Percentiles rank a stretch among this genome's conserved stretches.
These are phyloP conservation scores for Upupa epops DNA, from an alignment of 2,113 vertebrate genomes.

Conservation along the genomic window DNA sequence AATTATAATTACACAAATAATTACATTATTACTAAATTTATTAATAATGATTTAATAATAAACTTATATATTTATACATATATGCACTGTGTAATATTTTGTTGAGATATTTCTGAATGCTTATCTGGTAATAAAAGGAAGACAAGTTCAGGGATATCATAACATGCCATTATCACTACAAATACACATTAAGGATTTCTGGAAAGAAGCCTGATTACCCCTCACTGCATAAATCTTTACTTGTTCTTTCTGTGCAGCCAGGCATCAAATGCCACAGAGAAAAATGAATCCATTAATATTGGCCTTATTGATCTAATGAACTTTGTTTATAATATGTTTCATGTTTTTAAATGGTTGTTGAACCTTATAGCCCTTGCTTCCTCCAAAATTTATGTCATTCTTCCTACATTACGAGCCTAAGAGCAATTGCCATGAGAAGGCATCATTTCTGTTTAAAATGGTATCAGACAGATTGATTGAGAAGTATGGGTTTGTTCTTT, in stretches of 20 bases:
- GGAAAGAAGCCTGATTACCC: neutral
- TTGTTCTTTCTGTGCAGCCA: neutral
- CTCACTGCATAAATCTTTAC: neutral
- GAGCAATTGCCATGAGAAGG: neutral
- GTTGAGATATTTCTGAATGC: neutral
- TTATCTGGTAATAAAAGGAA: neutral
- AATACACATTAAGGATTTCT: neutral
- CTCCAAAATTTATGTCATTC: neutral
- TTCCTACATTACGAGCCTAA: neutral
- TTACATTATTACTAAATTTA: no score
- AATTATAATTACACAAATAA: no score
- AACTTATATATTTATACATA: neutral
- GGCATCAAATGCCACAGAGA: neutral
- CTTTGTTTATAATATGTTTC: neutral
- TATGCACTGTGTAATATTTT: neutral
- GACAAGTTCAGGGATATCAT: neutral
- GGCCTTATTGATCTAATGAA: neutral
- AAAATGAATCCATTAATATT: slow-evolving; percentile 2
- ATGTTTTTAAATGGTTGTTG: neutral
- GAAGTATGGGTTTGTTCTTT: neutral
- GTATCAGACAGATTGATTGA: slow-evolving; percentile 27
- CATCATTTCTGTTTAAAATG: slow-evolving; percentile 22
- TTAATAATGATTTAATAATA: no score
- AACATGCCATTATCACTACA: neutral
- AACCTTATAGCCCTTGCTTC: neutral